Evolutionary conservation across 2,888 invertebrate genomes (phyloP).

Genomic region (Belgica antarctica): DNA sequence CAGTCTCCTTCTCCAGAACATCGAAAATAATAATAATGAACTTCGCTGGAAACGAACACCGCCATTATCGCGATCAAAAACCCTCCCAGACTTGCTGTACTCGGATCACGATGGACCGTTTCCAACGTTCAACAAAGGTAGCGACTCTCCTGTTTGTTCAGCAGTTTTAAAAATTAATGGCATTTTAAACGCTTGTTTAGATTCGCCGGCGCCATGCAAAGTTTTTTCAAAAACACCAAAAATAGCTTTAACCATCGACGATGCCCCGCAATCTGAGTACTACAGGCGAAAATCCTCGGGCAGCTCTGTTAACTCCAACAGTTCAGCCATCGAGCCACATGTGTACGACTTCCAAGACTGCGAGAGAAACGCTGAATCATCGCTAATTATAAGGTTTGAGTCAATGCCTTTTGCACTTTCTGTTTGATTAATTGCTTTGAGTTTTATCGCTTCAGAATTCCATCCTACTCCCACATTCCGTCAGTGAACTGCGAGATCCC

Average conservation of each 20-base stretch:
- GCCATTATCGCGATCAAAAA: conserved; percentile 44
- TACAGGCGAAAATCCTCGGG: conserved; percentile 36
- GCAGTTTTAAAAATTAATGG: no score
- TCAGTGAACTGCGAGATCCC: conserved; percentile 24
- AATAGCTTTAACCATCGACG: conserved; percentile 37
- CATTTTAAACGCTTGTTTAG: no score
- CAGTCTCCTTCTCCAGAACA: conserved; percentile 37
- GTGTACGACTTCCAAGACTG: conserved; percentile 36
- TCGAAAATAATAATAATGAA: conserved; percentile 42
- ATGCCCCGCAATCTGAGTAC: conserved; percentile 23
- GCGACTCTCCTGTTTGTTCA: no score
- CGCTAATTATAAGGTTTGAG: conserved; percentile 32
- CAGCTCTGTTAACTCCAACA: conserved; percentile 35
- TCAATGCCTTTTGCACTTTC: background rate
- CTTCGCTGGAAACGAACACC: conserved; percentile 45
- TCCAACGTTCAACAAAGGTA: conserved; percentile 45
- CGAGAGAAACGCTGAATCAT: conserved; percentile 17
- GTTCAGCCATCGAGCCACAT: conserved; percentile 27
- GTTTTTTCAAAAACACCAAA: conserved; percentile 41
- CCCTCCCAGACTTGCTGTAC: conserved; percentile 33
- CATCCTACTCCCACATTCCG: conserved; percentile 32
- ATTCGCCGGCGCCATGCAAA: conserved; percentile 26
- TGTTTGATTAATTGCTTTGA: background rate
- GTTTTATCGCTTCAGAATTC: conserved; percentile 34
- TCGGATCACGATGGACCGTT: conserved; percentile 43